Evolutionary conservation across 2,113 vertebrate species (phyloP).

Genomic region (Gymnogyps californianus): DNA sequence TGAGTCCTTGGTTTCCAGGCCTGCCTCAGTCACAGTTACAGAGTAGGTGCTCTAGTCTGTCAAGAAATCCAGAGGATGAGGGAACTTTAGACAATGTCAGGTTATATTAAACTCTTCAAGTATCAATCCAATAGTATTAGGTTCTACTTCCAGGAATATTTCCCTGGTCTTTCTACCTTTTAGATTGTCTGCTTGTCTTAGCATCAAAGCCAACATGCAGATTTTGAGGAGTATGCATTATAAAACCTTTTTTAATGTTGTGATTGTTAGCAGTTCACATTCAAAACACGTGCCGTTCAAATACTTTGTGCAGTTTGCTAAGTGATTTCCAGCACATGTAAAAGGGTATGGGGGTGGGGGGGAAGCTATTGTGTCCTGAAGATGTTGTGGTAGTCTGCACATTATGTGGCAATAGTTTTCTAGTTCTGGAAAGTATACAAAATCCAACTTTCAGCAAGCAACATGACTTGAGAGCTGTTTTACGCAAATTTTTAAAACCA

Average conservation of each 20-base stretch:
- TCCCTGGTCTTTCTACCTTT: neutral
- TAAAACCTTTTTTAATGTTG: neutral
- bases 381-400: neutral
- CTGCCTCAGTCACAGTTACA: neutral
- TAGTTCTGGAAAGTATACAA: neutral
- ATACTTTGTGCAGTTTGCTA: neutral
- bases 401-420: neutral
- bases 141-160: neutral
- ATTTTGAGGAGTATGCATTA: neutral
- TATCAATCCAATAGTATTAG: neutral
- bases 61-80: neutral
- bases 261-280: neutral
- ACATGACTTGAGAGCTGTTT: neutral
- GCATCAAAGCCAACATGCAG: neutral
- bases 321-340: neutral
- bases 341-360: neutral
- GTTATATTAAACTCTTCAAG: neutral
- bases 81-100: rapidly evolving
- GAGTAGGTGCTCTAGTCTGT: neutral
- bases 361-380: neutral
- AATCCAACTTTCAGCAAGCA: neutral
- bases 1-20: neutral
- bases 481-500: neutral
- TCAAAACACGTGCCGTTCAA: rapidly evolving
- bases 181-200: neutral